phyloP scores from a whole-genome alignment of 2,113 vertebrate species.

The Tympanuchus pallidicinctus region DNA sequence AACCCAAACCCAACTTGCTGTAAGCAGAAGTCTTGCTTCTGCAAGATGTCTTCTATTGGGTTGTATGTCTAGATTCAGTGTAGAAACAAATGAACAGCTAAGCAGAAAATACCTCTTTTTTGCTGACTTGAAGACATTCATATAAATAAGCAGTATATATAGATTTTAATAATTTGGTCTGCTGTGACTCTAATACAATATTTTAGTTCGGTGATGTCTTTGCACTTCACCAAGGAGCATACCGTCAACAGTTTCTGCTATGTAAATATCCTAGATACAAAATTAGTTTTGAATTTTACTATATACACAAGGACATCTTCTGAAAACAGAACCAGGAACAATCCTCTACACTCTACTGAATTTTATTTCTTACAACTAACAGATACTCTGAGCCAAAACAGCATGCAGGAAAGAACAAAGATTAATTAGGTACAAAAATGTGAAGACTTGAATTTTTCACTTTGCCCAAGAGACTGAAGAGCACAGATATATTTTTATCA shows the following conservation, averaged over 20 bases:
- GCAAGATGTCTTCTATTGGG: not conserved
- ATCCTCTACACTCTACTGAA: not conserved
- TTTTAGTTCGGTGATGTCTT: conserved; percentile 13
- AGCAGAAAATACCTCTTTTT: conserved; percentile 4
- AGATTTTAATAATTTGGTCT: conserved; percentile 34
- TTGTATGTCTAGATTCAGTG: not conserved
- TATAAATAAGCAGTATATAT: conserved; percentile 32
- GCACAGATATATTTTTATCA: not conserved
- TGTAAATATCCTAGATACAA: not conserved
- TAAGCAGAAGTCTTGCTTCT: not conserved
- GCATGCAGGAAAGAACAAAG: not conserved
- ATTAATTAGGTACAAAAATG: not conserved
- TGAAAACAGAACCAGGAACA: not conserved
- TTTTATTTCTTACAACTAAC: conserved; percentile 17
- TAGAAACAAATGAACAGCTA: conserved; percentile 10
- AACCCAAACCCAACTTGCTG: not conserved
- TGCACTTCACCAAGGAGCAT: conserved; percentile 16
- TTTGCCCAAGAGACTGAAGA: not conserved
- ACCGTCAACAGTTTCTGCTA: conserved; percentile 2
- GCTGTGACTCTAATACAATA: conserved; percentile 10
- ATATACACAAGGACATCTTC: not conserved
- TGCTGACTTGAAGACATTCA: conserved; percentile 33
- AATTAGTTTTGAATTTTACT: conserved; percentile 36
- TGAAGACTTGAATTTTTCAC: not conserved
- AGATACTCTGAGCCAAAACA: not conserved